A percentile compares a stretch with the other conserved stretches of the same genome.
phyloP scores from a whole-genome alignment of 2,888 invertebrate species.

The Cryptocheilus praepositus region DNA sequence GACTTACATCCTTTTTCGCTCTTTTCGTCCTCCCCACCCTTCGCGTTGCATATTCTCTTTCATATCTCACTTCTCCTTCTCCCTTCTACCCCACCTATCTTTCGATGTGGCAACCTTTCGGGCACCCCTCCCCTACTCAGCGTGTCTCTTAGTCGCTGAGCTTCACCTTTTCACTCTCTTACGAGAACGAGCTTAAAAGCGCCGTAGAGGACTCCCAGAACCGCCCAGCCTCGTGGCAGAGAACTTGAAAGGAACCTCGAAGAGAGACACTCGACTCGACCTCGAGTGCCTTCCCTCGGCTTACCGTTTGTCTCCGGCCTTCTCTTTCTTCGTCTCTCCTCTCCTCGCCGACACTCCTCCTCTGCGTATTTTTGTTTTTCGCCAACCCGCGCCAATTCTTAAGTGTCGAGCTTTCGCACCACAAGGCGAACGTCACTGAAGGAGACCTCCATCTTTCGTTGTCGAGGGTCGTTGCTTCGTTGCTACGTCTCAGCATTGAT shows the following conservation, averaged over 20 bases:
- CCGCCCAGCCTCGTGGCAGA: constrained; percentile 52
- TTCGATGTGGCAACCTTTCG: constrained; percentile 8
- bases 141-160: constrained; percentile 46
- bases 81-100: constrained; percentile 2
- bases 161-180: constrained; percentile 29
- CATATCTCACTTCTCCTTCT: neutral
- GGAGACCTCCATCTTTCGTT: too few relatives aligned
- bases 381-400: constrained; percentile 16
- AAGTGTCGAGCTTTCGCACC: too few relatives aligned
- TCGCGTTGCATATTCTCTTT: neutral
- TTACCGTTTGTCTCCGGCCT: constrained; percentile 61
- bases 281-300: constrained; percentile 65
- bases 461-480: too few relatives aligned
- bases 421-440: too few relatives aligned
- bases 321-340: constrained; percentile 23
- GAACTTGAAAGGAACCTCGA: constrained; percentile 69
- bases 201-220: constrained; percentile 49
- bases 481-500: too few relatives aligned
- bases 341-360: constrained; percentile 8
- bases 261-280: constrained; percentile 65
- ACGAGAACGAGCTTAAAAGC: constrained; percentile 63
- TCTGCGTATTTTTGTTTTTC: constrained; percentile 7
- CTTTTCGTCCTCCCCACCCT: neutral
- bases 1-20: constrained; percentile 1
- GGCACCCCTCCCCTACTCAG: constrained; percentile 25